phyloP scores from a whole-genome alignment of 2,888 invertebrate genomes.

The Drosophila emarginata region DNA sequence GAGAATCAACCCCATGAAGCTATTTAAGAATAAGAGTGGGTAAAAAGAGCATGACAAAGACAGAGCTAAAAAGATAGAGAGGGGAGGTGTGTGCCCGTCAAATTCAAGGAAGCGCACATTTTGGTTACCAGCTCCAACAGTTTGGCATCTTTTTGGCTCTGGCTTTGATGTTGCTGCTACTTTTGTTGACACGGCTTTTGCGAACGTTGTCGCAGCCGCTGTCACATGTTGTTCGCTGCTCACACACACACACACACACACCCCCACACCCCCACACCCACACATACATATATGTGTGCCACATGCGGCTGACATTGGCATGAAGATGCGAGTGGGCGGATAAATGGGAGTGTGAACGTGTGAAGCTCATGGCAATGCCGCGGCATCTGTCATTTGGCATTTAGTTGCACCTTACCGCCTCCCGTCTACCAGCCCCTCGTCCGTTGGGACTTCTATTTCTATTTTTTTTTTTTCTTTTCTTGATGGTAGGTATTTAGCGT shows the following conservation, averaged over 20 bases:
- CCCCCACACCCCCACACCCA: no score
- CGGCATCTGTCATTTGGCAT: constrained; percentile 66
- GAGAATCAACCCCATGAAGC: neutral
- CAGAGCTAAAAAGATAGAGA: neutral
- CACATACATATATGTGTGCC: neutral
- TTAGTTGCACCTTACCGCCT: constrained; percentile 53
- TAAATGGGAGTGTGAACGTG: constrained; percentile 38
- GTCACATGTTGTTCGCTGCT: constrained; percentile 63
- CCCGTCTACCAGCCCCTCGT: constrained; percentile 6
- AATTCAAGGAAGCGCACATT: constrained; percentile 45
- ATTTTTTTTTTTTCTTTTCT: constrained; percentile 24
- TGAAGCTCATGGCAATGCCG: constrained; percentile 56
- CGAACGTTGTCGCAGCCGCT: constrained; percentile 69
- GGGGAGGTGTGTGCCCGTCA: constrained; percentile 25
- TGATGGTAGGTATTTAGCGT: constrained; percentile 46
- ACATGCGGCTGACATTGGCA: constrained; percentile 14
- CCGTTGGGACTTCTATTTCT: neutral
- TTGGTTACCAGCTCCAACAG: constrained; percentile 39
- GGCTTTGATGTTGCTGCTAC: constrained; percentile 38
- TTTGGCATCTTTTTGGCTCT: constrained; percentile 36
- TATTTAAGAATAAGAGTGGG: neutral
- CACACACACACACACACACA: constrained; percentile 13
- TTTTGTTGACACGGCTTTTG: constrained; percentile 69
- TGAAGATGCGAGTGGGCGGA: constrained; percentile 22
- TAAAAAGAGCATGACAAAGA: no score